Evolutionary conservation across 1,140 invertebrate genomes (phyloP), one percentile per base, ranked within the genome.

Genomic region (Conus betulinus): DNA sequence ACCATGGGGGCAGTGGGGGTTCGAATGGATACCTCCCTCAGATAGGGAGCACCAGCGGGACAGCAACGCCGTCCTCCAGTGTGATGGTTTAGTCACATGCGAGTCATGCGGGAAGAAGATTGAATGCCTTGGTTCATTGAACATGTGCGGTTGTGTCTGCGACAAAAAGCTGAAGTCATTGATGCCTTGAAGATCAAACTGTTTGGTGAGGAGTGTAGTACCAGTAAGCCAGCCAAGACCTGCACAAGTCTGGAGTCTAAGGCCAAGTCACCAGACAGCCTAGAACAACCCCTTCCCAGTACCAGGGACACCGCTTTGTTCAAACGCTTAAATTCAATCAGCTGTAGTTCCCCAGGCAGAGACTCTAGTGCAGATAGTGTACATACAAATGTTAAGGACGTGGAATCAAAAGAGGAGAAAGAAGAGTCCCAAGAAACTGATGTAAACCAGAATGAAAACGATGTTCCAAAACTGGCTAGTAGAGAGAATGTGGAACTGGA

Each of bases 101-200:
- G 98, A 99, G 94, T 99, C 99, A 95, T 99, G 98, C 94, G 97
- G 97, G 25, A 98, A 98, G 89, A 98, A 98, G 96, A 98, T 99
- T 89, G 98, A 99, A 98, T 98, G 53, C 97, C 97, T 17, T 96
- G 97, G 89, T 99, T 99, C 94, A 98, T 99, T 20, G 98, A 98
- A 91, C 98, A 99, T 94, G 98, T 99, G 88, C 96, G 96, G 83
- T 94, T 94, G 53, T 96, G 96, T 92, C 94, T 96, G 25, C 93
- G 94, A 97, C 74, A 94, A 85, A 88, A 90, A 71, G 87, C 89
- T 83, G 90, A 90, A 60, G 91, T 93, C 25, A 91, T 92, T 23
- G 90, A 90, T 97, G 97, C 87, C 51, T 55, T 90, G 84, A 91
- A 88, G 85, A 51, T 96, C 96, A 20, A 96, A 97, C 90, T 96